phyloP scores from a whole-genome alignment of 1,140 invertebrate genomes.

The Drosophila nasuta region DNA sequence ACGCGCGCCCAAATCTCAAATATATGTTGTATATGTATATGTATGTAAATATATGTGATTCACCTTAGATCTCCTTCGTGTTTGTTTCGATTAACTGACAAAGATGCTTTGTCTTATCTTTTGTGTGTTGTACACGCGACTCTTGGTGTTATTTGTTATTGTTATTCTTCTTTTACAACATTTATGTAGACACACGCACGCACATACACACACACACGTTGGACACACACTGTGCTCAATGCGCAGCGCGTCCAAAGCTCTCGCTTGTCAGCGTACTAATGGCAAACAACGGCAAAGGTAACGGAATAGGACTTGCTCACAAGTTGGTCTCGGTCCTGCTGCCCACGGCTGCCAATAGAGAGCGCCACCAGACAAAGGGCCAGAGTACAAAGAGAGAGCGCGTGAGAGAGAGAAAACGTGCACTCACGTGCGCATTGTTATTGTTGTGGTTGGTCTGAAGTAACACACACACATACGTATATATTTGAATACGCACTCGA shows the following conservation, averaged over 20 bases:
- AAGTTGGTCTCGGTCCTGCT: slow-evolving; percentile 19
- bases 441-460: slow-evolving; percentile 75
- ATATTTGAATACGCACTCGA: slow-evolving; percentile 25
- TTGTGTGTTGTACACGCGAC: slow-evolving; percentile 10
- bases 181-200: slow-evolving; percentile 45
- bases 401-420: slow-evolving; percentile 32
- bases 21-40: slow-evolving; percentile 3
- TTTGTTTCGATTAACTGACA: slow-evolving; percentile 13
- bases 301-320: slow-evolving; percentile 48
- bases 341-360: slow-evolving; percentile 9
- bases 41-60: slow-evolving; percentile 40
- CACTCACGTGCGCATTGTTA: slow-evolving; percentile 80
- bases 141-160: slow-evolving; percentile 45
- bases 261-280: slow-evolving; percentile 74
- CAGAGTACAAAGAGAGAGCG: slow-evolving; percentile 22
- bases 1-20: slow-evolving; percentile 56
- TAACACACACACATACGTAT: slow-evolving; percentile 29
- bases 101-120: slow-evolving; percentile 19
- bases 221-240: slow-evolving; percentile 25
- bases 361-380: slow-evolving; percentile 32
- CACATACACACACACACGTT: slow-evolving; percentile 18
- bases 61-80: slow-evolving; percentile 55
- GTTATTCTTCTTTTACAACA: slow-evolving; percentile 54
- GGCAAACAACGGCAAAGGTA: slow-evolving; percentile 26
- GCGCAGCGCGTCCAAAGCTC: slow-evolving; percentile 73